These are phyloP conservation scores for Oreochromis aureus DNA, from an alignment of 2,113 vertebrate species.

Conservation along the genomic window DNA sequence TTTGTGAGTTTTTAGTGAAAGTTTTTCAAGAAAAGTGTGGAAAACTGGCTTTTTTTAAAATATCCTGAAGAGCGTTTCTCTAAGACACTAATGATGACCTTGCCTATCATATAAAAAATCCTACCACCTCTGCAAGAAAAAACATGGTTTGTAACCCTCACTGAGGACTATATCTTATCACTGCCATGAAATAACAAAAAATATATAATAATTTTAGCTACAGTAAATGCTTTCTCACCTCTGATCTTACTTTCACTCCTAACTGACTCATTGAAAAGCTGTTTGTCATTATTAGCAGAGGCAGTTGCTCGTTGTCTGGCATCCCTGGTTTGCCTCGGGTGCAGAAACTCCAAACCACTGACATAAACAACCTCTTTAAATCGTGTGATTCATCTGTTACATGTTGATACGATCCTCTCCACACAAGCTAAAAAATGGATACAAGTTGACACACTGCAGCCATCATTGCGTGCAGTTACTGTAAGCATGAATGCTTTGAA, in stretches of 20 bases:
- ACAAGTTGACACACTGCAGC: conserved; percentile 1
- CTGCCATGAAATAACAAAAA: neutral
- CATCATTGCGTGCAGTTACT: conserved; percentile 3
- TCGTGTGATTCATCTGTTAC: conserved; percentile 60
- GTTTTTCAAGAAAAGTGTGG: neutral
- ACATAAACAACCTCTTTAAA: conserved; percentile 61
- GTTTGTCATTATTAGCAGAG: conserved; percentile 59
- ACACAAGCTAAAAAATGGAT: conserved; percentile 41
- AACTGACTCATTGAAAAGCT: conserved; percentile 42
- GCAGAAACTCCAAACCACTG: conserved; percentile 63
- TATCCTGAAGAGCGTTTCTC: neutral
- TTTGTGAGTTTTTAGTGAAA: neutral
- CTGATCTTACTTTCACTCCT: conserved; percentile 38
- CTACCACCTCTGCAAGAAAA: neutral
- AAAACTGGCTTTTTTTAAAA: neutral
- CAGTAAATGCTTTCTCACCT: conserved; percentile 1
- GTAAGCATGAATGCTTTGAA: neutral
- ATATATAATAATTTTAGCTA: neutral
- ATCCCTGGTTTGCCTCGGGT: conserved; percentile 61
- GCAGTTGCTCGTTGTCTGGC: conserved; percentile 54
- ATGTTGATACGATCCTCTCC: conserved; percentile 31
- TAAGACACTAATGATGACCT: neutral
- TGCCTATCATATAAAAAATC: neutral
- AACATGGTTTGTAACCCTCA: neutral
- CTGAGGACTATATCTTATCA: neutral